phyloP scores from a whole-genome alignment of 2,113 vertebrate genomes.

The Electrona antarctica region DNA sequence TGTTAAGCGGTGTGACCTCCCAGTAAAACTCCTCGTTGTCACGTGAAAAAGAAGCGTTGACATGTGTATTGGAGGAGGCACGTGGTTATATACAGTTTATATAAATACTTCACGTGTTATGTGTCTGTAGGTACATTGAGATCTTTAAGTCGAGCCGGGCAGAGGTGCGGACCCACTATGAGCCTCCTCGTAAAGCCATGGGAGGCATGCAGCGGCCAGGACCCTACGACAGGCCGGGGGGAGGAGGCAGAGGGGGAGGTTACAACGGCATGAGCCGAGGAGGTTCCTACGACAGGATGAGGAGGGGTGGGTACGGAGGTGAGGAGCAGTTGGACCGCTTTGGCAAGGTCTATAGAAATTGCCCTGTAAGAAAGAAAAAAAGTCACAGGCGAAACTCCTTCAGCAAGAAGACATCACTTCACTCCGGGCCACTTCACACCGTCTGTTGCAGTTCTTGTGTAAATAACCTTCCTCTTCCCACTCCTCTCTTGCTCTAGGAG shows the following conservation, averaged over 20 bases:
- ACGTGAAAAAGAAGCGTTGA: no score
- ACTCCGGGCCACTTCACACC: no score
- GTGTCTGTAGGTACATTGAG: conserved; percentile 86
- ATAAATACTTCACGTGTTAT: conserved; percentile 17
- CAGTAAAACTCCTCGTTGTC: no score
- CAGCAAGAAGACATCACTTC: no score
- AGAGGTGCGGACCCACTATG: conserved; percentile 90
- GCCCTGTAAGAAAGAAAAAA: no score
- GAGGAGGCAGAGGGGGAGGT: conserved; percentile 78
- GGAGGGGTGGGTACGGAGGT: conserved; percentile 88
- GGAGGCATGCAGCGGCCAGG: conserved; percentile 86
- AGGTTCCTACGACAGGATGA: conserved; percentile 87
- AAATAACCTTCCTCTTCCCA: no score
- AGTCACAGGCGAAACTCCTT: no score
- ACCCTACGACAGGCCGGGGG: conserved; percentile 87
- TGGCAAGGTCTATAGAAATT: neutral
- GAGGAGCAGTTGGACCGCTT: conserved; percentile 65
- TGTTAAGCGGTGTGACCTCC: no score
- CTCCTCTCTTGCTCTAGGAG: conserved; percentile 63
- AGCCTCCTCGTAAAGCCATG: conserved; percentile 88
- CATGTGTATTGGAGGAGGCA: no score
- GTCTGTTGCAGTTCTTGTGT: no score
- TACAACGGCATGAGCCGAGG: conserved; percentile 83
- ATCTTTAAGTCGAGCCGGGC: conserved; percentile 94
- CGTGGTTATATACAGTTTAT: no score